phyloP scores from a whole-genome alignment of 2,797 vertebrate species.

The Lepus townsendii region DNA sequence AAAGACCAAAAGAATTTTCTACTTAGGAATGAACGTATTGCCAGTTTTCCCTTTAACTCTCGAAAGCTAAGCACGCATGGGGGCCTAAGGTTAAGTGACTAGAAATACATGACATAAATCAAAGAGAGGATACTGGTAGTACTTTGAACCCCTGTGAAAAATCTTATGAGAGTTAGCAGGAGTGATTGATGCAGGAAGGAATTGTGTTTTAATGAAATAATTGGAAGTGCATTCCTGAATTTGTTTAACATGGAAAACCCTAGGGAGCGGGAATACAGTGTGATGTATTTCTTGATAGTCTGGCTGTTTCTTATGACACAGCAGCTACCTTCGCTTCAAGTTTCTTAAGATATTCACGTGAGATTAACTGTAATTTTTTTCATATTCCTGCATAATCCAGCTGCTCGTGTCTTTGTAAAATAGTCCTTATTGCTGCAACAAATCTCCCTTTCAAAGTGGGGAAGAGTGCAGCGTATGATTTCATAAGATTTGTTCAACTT shows the following conservation, averaged over 20 bases:
- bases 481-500: constrained; percentile 6
- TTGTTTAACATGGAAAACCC: constrained; percentile 10
- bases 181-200: constrained; percentile 17
- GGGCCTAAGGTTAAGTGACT: constrained; percentile 64
- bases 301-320: constrained; percentile 10
- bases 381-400: constrained; percentile 61
- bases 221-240: background rate
- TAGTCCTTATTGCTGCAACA: background rate
- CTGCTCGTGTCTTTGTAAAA: constrained; percentile 36
- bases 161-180: constrained; percentile 45
- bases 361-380: constrained; percentile 33
- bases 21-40: constrained; percentile 15
- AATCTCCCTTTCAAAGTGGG: constrained; percentile 46
- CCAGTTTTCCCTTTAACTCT: constrained; percentile 49
- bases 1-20: constrained; percentile 37
- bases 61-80: constrained; percentile 45
- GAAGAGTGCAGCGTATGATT: constrained; percentile 4
- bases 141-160: background rate
- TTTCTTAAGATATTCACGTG: constrained; percentile 58
- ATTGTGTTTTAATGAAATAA: constrained; percentile 53
- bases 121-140: constrained; percentile 1
- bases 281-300: background rate
- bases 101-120: constrained; percentile 69
- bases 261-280: background rate
- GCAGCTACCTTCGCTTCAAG: background rate